phyloP scores from a whole-genome alignment of 2,888 invertebrate species.

The Conus canariensis region DNA sequence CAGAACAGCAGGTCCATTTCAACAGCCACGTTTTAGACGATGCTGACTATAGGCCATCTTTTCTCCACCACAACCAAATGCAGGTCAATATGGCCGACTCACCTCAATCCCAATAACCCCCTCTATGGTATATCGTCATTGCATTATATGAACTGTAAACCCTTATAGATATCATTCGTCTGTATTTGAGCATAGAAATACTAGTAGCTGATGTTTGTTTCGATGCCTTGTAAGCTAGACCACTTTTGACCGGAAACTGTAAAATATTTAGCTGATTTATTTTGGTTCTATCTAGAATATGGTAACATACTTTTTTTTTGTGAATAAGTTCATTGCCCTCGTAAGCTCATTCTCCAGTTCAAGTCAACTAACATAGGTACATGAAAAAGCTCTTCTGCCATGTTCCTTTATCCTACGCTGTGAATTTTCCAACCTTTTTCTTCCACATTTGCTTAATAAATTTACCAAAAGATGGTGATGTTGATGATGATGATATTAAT shows the following conservation, averaged over 20 bases:
- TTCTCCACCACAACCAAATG: conserved; percentile 51
- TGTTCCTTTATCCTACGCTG: not conserved
- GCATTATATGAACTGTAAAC: not conserved
- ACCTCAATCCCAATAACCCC: conserved; percentile 36
- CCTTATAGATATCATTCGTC: not conserved
- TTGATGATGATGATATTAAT: too few species aligned
- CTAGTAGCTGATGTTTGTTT: not conserved
- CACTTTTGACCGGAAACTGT: not conserved
- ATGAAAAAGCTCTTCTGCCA: not conserved
- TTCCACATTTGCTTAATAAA: too few species aligned
- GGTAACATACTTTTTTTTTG: conserved; percentile 4
- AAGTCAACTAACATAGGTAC: conserved; percentile 1
- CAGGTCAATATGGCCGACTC: conserved; percentile 51
- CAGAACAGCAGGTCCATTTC: conserved; percentile 15
- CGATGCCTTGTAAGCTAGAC: not conserved
- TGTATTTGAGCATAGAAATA: not conserved
- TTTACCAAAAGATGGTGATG: too few species aligned
- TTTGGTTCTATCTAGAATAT: not conserved
- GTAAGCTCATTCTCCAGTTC: conserved; percentile 16
- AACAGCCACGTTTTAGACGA: not conserved
- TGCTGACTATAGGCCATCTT: conserved; percentile 18
- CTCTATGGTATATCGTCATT: not conserved
- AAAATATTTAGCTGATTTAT: not conserved
- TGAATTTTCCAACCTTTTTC: too few species aligned
- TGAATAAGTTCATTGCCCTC: conserved; percentile 37